Percentiles rank a stretch among this genome's conserved stretches.
phyloP scores from a whole-genome alignment of 2,113 vertebrate genomes.

The Poeciliopsis prolifica region DNA sequence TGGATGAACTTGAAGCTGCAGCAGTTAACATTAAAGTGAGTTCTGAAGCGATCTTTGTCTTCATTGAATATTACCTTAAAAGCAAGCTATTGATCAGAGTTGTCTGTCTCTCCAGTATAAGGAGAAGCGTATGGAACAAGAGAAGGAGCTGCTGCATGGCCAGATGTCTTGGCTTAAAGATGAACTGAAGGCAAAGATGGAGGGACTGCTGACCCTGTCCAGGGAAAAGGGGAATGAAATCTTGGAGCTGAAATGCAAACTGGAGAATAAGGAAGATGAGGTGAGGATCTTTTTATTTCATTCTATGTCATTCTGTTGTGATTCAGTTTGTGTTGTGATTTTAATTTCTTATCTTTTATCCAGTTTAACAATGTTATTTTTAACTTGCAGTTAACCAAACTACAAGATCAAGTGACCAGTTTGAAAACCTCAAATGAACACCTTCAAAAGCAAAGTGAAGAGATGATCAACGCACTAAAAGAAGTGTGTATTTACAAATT shows the following conservation, averaged over 20 bases:
- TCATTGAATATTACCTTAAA: neutral
- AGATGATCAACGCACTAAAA: conserved; percentile 88
- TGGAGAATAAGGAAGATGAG: conserved; percentile 95
- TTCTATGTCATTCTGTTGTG: neutral
- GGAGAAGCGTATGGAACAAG: conserved; percentile 94
- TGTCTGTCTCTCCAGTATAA: conserved; percentile 82
- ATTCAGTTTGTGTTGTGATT: no score
- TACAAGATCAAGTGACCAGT: conserved; percentile 88
- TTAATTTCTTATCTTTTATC: neutral
- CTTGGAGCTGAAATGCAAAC: conserved; percentile 88
- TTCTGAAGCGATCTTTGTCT: neutral
- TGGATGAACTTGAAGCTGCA: conserved; percentile 94
- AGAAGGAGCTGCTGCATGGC: conserved; percentile 88
- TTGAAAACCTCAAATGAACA: conserved; percentile 90
- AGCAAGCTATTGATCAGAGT: neutral
- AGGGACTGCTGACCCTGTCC: conserved; percentile 88
- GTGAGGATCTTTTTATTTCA: conserved; percentile 58
- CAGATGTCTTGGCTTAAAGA: conserved; percentile 91
- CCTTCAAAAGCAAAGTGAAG: conserved; percentile 91
- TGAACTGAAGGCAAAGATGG: conserved; percentile 92
- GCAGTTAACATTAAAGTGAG: conserved; percentile 92
- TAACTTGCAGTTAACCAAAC: conserved; percentile 82
- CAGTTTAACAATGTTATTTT: neutral
- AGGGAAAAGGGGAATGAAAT: conserved; percentile 93
- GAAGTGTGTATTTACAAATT: conserved; percentile 78